Evolutionary conservation across 2,113 vertebrate genomes (phyloP), one percentile per base, ranked within the genome.

Genomic region (Benitochromis conjunctus): DNA sequence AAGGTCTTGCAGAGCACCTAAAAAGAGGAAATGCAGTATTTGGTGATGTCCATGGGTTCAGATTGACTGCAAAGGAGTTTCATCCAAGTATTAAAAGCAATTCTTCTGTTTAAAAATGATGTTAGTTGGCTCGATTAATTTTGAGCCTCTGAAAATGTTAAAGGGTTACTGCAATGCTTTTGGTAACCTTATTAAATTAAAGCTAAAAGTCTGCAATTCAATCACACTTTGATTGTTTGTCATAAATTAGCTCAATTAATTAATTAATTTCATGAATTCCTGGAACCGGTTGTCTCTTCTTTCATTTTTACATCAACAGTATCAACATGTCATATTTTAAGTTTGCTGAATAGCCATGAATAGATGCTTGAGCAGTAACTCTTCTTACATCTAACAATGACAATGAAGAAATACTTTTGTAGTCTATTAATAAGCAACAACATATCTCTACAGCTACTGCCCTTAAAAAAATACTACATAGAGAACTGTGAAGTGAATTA

Each of bases 341-440:
- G 10, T 51, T 74, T 74, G 69, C 24, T 16, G 1, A 71, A 71
- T 46, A 71, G 13, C 64, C 21, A 24, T 16, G n/a, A 69, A 43
- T 24, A 46, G 21, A 43, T 71, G 26, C 14, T 71, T 26, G 31
- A 21, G 34, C 14, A 24, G 36, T 41, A 9, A 43, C 43, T 69
- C 43, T 41, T 38, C 19, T 38, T 38, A 12, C 13, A 43, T 71
- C 38, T 12, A 43, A 26, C 3, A 0, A 71, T 0, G 38, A 5
- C 38, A 46, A 24, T 43, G 5, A 26, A 0, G 0, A 71, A 46
- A 6, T 26, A 26, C 13, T 71, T 71, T 46, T 71, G 13, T 46
- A 2, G 19, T 66, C 36, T 66, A 14, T 66, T 43, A 71, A 71
- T 46, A 43, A 71, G 38, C 21, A 71, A 41, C 36, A 69, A 41